phyloP scores from a whole-genome alignment of 1,140 invertebrate species.

The Akabosia matsudoensis region DNA sequence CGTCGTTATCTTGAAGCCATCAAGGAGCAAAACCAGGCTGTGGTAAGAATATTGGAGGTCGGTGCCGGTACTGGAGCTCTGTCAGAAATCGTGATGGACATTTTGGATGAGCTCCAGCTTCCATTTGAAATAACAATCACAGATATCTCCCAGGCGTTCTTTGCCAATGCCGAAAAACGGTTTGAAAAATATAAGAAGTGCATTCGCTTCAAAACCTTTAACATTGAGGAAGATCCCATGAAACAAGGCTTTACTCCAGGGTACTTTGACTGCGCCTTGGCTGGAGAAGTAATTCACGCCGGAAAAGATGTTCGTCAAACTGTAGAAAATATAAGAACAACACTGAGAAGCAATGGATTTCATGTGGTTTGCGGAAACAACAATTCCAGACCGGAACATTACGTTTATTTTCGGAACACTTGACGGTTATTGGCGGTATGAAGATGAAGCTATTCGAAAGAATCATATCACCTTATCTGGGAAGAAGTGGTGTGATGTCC shows the following conservation, averaged over 20 bases:
- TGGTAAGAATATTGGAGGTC: background rate
- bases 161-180: conserved; percentile 1
- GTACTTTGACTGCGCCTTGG: background rate
- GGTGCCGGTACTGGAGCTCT: background rate
- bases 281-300: conserved; percentile 7
- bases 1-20: background rate
- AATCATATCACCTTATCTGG: background rate
- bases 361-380: background rate
- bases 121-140: background rate
- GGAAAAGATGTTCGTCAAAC: background rate
- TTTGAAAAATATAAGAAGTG: conserved; percentile 7
- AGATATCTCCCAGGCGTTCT: conserved; percentile 12
- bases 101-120: background rate
- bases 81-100: background rate
- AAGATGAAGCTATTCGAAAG: background rate
- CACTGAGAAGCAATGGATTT: background rate
- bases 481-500: background rate
- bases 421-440: conserved; percentile 8
- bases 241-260: conserved; percentile 15
- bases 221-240: conserved; percentile 18
- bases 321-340: background rate
- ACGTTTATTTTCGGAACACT: conserved; percentile 12
- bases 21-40: background rate
- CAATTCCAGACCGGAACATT: background rate
- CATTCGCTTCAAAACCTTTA: background rate